A percentile compares a stretch with the other conserved stretches of the same genome.
These are phyloP conservation scores for Sakesphorus luctuosus DNA, from an alignment of 2,113 vertebrate genomes.

Conservation along the genomic window DNA sequence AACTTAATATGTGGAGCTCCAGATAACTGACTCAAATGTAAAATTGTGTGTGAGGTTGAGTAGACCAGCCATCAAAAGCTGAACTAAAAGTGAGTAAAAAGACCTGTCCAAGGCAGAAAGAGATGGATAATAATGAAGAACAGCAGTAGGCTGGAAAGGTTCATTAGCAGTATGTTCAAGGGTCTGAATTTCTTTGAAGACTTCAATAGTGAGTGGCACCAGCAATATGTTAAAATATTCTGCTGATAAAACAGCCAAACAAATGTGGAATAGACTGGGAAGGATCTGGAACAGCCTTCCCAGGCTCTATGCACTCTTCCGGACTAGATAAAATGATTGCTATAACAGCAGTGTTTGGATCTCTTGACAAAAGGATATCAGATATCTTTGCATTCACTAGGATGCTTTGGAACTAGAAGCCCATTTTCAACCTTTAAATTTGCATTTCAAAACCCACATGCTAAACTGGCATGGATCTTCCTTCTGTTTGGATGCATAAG, in stretches of 20 bases:
- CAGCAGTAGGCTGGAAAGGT: not conserved
- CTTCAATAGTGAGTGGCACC: not conserved
- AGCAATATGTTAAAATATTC: not conserved
- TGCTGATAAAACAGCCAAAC: not conserved
- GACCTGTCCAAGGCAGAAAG: not conserved
- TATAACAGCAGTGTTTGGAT: not conserved
- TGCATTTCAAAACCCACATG: conserved; percentile 32
- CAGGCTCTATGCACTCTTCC: not conserved
- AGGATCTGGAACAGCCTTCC: not conserved
- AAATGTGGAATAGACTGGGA: not conserved
- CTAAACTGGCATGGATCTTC: conserved; percentile 15
- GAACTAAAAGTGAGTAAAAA: not conserved
- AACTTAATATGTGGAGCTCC: not conserved
- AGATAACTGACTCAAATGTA: not conserved
- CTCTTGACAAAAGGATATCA: not conserved
- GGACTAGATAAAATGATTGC: not conserved
- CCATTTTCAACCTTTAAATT: conserved; percentile 36
- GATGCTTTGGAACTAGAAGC: not conserved
- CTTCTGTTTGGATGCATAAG: conserved; percentile 36
- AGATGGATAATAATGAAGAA: not conserved
- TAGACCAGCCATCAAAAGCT: not conserved
- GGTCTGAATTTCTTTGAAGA: not conserved
- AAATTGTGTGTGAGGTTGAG: not conserved
- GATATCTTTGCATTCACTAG: not conserved
- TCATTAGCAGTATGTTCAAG: not conserved